Evolutionary conservation across 2,888 invertebrate species (phyloP).

Genomic region (Psococerastis gibbosa): DNA sequence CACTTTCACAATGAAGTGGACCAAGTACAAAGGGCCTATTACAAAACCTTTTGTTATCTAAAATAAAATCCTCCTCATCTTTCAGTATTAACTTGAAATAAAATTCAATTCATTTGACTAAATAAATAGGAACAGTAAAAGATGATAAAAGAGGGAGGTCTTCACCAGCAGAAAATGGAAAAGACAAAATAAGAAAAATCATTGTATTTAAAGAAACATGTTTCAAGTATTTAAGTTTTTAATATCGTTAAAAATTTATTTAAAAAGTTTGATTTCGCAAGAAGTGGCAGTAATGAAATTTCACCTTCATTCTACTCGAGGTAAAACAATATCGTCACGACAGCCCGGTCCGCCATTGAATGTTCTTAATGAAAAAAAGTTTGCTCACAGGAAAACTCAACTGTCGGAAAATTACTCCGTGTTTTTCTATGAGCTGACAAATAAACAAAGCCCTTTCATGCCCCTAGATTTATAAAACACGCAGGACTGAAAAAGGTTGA

Average conservation of each 20-base stretch:
- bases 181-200: constrained; percentile 9
- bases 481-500: no score
- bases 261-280: constrained; percentile 10
- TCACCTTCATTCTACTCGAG: constrained; percentile 1
- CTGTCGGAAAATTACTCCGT: background rate
- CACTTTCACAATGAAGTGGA: no score
- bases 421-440: no score
- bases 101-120: constrained; percentile 7
- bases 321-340: background rate
- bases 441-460: no score
- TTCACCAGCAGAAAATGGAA: background rate
- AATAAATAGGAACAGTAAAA: background rate
- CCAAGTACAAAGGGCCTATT: no score
- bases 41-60: background rate
- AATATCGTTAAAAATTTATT: constrained; percentile 11
- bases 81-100: background rate
- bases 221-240: constrained; percentile 10
- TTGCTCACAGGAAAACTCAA: constrained; percentile 4
- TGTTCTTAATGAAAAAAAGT: background rate
- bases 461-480: no score
- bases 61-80: background rate
- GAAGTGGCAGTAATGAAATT: constrained; percentile 10
- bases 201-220: constrained; percentile 10
- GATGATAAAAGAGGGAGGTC: background rate
- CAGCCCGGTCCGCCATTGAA: background rate